A percentile compares a stretch with the other conserved stretches of the same genome.
Evolutionary conservation across 2,113 vertebrate species (phyloP).

Genomic region (Carettochelys insculpta): DNA sequence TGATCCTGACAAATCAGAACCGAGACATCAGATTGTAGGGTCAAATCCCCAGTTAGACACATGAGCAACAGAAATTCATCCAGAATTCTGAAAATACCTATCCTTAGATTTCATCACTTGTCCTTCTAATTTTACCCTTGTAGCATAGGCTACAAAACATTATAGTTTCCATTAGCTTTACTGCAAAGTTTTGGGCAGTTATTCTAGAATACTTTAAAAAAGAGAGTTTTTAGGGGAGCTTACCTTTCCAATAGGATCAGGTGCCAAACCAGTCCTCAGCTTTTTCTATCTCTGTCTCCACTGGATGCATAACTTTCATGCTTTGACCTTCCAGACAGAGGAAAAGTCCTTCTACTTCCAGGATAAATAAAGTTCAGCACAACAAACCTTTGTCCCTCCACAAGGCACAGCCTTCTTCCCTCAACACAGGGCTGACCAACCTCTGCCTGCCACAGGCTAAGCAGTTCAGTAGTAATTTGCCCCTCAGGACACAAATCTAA

Average conservation of each 20-base stretch:
- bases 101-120: not conserved
- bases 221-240: no score
- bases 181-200: fast-evolving
- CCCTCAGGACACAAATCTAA: not conserved
- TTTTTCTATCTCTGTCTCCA: not conserved
- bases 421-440: not conserved
- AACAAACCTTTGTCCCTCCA: not conserved
- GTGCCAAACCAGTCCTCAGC: not conserved
- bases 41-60: no score
- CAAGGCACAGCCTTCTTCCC: not conserved
- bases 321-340: not conserved
- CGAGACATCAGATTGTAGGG: not conserved
- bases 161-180: not conserved
- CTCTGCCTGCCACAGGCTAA: not conserved
- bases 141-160: not conserved
- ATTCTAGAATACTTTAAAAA: no score
- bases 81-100: not conserved
- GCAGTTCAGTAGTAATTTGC: not conserved
- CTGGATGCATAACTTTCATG: not conserved
- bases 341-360: fast-evolving
- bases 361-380: fast-evolving
- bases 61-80: no score
- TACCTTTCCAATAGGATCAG: not conserved
- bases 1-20: not conserved
- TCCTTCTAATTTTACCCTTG: not conserved